These are phyloP conservation scores for Elephantulus edwardii DNA, from an alignment of 2,113 vertebrate species.

Conservation along the genomic window DNA sequence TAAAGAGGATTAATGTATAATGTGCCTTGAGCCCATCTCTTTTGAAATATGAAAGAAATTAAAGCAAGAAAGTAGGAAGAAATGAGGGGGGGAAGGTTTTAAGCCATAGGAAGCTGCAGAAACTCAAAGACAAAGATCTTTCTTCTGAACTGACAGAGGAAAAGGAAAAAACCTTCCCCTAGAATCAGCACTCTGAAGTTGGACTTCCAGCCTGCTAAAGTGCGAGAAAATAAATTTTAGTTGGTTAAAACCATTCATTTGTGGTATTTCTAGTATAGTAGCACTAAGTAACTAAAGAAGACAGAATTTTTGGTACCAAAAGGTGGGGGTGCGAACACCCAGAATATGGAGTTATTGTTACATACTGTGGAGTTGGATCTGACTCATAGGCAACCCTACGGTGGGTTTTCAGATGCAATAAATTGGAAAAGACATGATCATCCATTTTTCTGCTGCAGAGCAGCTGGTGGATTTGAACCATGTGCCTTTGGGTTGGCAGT, in stretches of 20 bases:
- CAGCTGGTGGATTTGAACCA: too few species aligned
- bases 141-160: not conserved
- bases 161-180: not conserved
- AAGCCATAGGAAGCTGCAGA: not conserved
- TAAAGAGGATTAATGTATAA: not conserved
- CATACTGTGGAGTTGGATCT: too few species aligned
- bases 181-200: not conserved
- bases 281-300: not conserved
- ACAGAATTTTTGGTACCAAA: too few species aligned
- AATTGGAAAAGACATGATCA: too few species aligned
- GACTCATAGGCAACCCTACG: too few species aligned
- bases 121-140: not conserved
- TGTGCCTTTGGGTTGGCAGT: too few species aligned
- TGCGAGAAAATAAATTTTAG: not conserved
- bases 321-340: too few species aligned
- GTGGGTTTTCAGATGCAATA: too few species aligned
- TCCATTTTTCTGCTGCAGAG: too few species aligned
- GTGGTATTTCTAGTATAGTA: not conserved
- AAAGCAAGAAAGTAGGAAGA: not conserved
- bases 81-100: not conserved
- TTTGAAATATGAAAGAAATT: not conserved
- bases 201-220: not conserved
- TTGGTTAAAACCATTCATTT: not conserved
- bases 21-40: not conserved
- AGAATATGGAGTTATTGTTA: not conserved